A percentile compares a stretch with the other conserved stretches of the same genome.
Conservation (phyloP, 2,797 vertebrate genomes). For the Coluber constrictor region DNA sequence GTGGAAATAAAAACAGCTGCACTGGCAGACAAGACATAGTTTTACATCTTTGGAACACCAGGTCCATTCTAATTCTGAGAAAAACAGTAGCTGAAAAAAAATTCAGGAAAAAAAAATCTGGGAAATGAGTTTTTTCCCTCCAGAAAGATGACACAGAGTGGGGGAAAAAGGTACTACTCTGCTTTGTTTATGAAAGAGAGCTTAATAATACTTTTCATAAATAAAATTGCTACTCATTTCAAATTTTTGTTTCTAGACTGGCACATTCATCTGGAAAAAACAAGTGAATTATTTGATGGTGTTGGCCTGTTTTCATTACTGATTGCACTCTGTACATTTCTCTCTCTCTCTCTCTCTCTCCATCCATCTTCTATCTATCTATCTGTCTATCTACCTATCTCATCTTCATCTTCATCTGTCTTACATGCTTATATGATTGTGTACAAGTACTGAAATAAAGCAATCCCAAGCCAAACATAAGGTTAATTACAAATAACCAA, state of each 20-base stretch:
- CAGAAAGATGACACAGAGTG: neutral
- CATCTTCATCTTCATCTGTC: neutral
- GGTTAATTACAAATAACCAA: neutral
- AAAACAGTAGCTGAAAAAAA: neutral
- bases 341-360: neutral
- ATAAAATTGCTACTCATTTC: neutral
- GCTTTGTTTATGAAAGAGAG: neutral
- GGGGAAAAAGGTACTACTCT: neutral
- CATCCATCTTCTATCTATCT: too few species aligned
- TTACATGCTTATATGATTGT: neutral
- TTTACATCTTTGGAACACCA: neutral
- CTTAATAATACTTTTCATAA: neutral
- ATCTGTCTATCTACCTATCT: rapidly evolving
- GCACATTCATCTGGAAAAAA: neutral
- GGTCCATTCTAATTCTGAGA: neutral
- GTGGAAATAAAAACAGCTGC: neutral
- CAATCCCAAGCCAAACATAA: neutral
- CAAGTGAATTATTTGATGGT: neutral
- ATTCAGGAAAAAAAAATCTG: neutral
- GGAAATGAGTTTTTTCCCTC: neutral
- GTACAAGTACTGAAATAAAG: neutral
- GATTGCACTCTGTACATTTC: neutral
- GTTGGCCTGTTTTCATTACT: neutral
- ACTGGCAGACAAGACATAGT: neutral
- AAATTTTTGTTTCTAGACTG: neutral